phyloP scores from a whole-genome alignment of 2,797 vertebrate genomes.

The Threskiornis aethiopicus region DNA sequence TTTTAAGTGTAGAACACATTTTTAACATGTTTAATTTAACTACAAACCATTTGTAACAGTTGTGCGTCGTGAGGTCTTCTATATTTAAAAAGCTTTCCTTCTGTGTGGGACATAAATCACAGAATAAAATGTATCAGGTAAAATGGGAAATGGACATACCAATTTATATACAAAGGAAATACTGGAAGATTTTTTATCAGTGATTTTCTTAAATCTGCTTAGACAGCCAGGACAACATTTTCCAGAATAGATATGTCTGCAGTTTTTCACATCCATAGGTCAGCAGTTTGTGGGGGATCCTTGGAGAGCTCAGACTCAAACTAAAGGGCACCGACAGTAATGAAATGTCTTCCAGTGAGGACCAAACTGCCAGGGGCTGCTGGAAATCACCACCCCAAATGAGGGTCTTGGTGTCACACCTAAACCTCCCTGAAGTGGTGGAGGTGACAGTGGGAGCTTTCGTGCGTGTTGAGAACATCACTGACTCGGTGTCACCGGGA shows the following conservation, averaged over 20 bases:
- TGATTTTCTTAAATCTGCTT: background rate
- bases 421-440: background rate
- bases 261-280: background rate
- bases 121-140: background rate
- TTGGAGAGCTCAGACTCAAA: background rate
- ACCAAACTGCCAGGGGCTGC: background rate
- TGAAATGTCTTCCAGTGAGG: background rate
- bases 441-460: background rate
- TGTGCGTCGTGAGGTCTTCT: background rate
- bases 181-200: background rate
- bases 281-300: background rate
- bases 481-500: background rate
- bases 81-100: background rate
- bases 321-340: background rate
- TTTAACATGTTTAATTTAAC: background rate
- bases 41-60: background rate
- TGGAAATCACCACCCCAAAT: background rate
- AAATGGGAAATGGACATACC: background rate
- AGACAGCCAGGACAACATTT: background rate
- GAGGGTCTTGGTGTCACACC: background rate
- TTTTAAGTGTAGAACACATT: background rate
- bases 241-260: background rate
- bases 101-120: background rate
- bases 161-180: background rate
- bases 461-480: accelerated